A percentile compares a stretch with the other conserved stretches of the same genome.
Conservation (phyloP, 2,888 invertebrate genomes). For the Punctoribates punctum region DNA sequence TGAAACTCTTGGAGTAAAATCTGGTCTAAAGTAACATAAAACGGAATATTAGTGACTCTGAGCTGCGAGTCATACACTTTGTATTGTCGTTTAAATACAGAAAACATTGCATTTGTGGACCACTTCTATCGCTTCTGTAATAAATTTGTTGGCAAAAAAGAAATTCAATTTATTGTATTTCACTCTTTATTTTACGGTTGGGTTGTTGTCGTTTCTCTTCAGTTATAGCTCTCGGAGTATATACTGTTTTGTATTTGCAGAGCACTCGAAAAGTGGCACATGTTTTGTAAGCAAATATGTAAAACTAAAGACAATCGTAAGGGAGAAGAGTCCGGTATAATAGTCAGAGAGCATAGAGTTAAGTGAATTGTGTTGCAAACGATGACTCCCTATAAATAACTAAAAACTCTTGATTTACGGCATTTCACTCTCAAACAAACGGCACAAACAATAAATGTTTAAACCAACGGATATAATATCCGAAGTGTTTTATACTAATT, state of each 20-base stretch:
- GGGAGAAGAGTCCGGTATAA: too few relatives aligned
- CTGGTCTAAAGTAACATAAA: neutral
- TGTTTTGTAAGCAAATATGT: conserved; percentile 5
- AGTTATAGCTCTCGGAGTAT: neutral
- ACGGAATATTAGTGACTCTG: neutral
- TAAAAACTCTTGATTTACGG: too few relatives aligned
- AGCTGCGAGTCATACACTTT: neutral
- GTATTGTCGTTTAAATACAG: neutral
- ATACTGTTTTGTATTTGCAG: neutral
- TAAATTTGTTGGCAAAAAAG: neutral
- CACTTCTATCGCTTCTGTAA: neutral
- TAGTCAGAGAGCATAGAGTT: too few relatives aligned
- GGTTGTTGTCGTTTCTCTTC: neutral
- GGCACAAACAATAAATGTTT: too few relatives aligned
- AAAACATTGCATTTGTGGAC: neutral
- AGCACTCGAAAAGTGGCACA: neutral
- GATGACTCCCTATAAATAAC: too few relatives aligned
- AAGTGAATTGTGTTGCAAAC: too few relatives aligned
- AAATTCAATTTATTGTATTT: conserved; percentile 5
- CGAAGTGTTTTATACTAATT: too few relatives aligned
- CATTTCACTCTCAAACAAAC: too few relatives aligned
- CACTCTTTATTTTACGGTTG: neutral
- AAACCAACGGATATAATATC: too few relatives aligned
- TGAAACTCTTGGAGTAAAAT: neutral
- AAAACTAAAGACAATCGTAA: neutral